Evolutionary conservation across 2,797 vertebrate genomes (phyloP).

Genomic region (Molossus molossus): DNA sequence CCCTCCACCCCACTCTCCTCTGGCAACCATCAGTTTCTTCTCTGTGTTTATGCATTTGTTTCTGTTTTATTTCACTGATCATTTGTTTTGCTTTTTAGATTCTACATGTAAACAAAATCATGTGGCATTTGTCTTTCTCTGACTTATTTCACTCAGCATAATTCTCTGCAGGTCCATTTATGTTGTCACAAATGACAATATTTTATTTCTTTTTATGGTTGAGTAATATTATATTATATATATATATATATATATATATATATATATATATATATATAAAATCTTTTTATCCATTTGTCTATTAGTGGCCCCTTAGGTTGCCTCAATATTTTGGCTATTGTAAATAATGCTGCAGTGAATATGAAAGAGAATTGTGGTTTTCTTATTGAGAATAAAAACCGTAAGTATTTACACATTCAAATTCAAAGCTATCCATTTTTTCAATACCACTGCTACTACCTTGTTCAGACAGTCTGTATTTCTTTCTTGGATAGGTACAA

Average conservation of each 20-base stretch:
- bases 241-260: background rate
- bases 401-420: background rate
- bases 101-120: background rate
- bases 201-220: background rate
- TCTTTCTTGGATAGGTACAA: background rate
- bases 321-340: background rate
- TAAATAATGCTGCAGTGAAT: background rate
- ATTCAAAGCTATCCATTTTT: background rate
- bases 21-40: background rate
- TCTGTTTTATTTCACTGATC: background rate
- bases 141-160: background rate
- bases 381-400: slow-evolving; percentile 4
- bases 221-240: background rate
- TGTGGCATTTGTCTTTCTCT: background rate
- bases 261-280: background rate
- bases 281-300: no score
- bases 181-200: background rate
- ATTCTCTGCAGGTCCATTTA: background rate
- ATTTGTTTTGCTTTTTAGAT: background rate
- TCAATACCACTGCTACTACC: background rate
- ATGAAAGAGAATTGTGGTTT: background rate
- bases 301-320: background rate
- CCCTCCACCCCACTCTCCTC: background rate
- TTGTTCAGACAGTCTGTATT: background rate
- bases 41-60: background rate